phyloP scores from a whole-genome alignment of 2,888 invertebrate genomes.

The Lamellibrachia columna region DNA sequence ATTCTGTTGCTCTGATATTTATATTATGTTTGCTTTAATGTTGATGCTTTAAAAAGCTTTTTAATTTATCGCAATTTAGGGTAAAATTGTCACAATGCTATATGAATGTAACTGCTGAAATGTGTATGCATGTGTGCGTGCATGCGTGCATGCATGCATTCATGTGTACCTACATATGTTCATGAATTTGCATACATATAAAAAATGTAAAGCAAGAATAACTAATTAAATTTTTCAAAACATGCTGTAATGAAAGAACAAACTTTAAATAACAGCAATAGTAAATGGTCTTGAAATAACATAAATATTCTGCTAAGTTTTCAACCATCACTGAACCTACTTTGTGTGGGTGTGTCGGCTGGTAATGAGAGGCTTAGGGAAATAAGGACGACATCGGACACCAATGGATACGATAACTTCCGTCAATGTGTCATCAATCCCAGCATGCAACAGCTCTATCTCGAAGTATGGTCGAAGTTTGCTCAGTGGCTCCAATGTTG shows the following conservation, averaged over 20 bases:
- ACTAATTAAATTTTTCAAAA: no score
- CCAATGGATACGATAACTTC: neutral
- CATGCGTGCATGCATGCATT: neutral
- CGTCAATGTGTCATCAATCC: neutral
- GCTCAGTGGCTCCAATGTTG: neutral
- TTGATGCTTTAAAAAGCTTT: no score
- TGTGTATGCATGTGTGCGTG: neutral
- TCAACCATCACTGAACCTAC: neutral
- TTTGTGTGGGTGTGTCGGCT: neutral
- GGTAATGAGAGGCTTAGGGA: neutral
- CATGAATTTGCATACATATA: neutral
- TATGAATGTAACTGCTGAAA: no score
- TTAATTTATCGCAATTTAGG: neutral
- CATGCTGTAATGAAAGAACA: no score
- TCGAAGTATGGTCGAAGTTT: neutral
- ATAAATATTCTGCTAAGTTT: neutral
- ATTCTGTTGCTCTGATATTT: neutral
- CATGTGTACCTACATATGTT: neutral
- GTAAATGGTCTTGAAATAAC: no score
- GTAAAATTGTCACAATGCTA: no score
- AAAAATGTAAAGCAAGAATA: no score
- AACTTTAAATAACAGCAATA: no score
- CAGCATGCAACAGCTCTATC: slow-evolving; percentile 16
- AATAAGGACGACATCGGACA: neutral
- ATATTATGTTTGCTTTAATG: neutral